Percentiles rank a stretch among this genome's conserved stretches.
Evolutionary conservation across 2,888 invertebrate species (phyloP).

Genomic region (Glaucopsyche alexis): DNA sequence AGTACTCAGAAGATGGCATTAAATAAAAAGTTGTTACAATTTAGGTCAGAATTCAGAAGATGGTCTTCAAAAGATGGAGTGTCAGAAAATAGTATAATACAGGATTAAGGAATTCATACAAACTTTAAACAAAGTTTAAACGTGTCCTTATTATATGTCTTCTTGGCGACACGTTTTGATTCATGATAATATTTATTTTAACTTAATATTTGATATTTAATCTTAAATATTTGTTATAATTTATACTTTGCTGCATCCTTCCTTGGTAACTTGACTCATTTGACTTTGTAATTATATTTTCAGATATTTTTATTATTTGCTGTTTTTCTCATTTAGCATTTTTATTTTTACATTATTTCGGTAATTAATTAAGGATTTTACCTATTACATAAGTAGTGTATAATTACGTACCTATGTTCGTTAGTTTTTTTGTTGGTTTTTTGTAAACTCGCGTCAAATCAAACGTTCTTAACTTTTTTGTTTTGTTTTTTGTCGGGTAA

Average conservation of each 20-base stretch:
- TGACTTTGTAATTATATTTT: not conserved
- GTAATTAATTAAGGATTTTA: not conserved
- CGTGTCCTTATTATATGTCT: too few species aligned
- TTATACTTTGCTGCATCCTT: not conserved
- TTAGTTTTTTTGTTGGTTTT: not conserved
- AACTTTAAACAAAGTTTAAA: not conserved
- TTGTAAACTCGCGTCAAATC: not conserved
- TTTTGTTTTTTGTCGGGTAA: not conserved
- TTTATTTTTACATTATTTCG: not conserved
- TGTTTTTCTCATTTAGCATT: not conserved
- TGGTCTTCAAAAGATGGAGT: too few species aligned
- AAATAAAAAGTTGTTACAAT: too few species aligned
- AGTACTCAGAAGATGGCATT: too few species aligned
- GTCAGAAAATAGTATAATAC: too few species aligned
- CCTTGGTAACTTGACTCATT: slow-evolving; percentile 14
- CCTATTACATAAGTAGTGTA: not conserved
- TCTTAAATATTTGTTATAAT: not conserved
- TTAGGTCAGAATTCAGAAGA: too few species aligned
- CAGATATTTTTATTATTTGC: not conserved
- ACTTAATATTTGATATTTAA: too few species aligned
- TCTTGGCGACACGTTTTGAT: too few species aligned
- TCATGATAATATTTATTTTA: too few species aligned
- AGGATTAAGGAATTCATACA: too few species aligned
- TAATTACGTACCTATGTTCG: not conserved
- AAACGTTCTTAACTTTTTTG: not conserved